Percentiles rank a stretch among this genome's conserved stretches.
Conservation (phyloP, 1,140 invertebrate species). For the Lepidurus apus region DNA sequence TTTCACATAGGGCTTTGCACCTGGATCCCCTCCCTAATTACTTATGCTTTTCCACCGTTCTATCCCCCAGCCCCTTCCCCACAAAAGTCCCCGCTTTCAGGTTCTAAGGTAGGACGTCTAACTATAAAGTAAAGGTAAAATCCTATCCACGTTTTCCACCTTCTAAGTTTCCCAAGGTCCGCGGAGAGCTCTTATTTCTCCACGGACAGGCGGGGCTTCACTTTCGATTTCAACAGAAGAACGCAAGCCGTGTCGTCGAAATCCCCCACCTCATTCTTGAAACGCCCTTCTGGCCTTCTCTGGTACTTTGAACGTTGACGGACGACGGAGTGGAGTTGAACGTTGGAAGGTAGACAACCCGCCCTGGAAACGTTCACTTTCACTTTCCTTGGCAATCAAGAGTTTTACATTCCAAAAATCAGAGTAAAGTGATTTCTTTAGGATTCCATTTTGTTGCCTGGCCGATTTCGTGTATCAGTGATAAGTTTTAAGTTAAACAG, state of each 20-base stretch:
- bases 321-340: conserved; percentile 1
- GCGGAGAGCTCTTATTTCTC: background rate
- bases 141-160: background rate
- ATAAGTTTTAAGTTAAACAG: no score
- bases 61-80: background rate
- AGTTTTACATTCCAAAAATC: background rate
- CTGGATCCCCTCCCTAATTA: conserved; percentile 15
- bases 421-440: no score
- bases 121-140: background rate
- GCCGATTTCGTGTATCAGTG: no score
- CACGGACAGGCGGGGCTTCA: background rate
- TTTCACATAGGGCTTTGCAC: conserved; percentile 18
- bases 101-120: background rate
- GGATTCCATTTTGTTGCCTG: no score
- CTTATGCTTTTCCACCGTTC: background rate
- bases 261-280: conserved; percentile 5
- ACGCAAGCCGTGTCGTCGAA: background rate
- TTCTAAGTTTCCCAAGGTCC: conserved; percentile 3
- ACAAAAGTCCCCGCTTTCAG: background rate
- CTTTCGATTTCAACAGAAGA: conserved; percentile 10
- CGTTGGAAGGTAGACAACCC: conserved; percentile 11
- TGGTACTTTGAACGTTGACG: background rate
- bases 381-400: conserved; percentile 1
- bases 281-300: conserved; percentile 14
- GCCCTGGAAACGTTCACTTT: conserved; percentile 12